Base-by-base conservation (phyloP, 2,113 vertebrate genomes). In the Parus major region DNA sequence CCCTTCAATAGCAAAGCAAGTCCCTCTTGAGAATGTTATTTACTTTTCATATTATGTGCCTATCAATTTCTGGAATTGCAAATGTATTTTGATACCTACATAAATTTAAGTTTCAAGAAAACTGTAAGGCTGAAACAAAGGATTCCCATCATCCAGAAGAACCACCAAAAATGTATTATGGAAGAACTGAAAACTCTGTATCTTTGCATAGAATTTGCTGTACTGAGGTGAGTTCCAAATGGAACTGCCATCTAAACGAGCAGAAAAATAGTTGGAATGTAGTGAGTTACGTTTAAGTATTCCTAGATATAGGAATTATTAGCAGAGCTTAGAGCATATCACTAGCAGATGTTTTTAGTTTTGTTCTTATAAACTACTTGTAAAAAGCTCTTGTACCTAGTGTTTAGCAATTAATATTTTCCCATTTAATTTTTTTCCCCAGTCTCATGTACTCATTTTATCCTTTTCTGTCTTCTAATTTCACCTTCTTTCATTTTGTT, bases 361-460 rank as follows among this genome's bases (percentile, higher is more conserved):
- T 71, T 56, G 23, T 64, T 78, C 39, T 92, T 49, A 35, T 49
- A 44, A 73, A n/a, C 55, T 81, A 59, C 8, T 50, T 41, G 28
- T 0, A 31, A 75, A 87, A 84, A 86, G 6, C 15, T 22, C 31
- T 70, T 76, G 20, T 36, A 64, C 5, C 14, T 75, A 66, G 2
- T 28, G 35, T 57, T 12, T 64, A 69, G 46, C 22, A 82, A 72
- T 60, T 60, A 0, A 5, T 29, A 61, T 61, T 80, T 86, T 59
- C 31, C 19, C 1, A 2, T 33, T 87, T 41, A 25, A 4, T 24
- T 22, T 24, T 12, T 4, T 0, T 0, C 11, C 6, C 42, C 27
- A 39, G 31, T n/a, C 31, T 63, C 21, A 53, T 8, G 31, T 29
- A 56, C 7, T 55, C 29, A 70, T 87, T 87, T 85, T 66, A 73